A percentile compares a stretch with the other conserved stretches of the same genome.
phyloP scores from a whole-genome alignment of 2,888 invertebrate genomes.

The Acronicta alni region DNA sequence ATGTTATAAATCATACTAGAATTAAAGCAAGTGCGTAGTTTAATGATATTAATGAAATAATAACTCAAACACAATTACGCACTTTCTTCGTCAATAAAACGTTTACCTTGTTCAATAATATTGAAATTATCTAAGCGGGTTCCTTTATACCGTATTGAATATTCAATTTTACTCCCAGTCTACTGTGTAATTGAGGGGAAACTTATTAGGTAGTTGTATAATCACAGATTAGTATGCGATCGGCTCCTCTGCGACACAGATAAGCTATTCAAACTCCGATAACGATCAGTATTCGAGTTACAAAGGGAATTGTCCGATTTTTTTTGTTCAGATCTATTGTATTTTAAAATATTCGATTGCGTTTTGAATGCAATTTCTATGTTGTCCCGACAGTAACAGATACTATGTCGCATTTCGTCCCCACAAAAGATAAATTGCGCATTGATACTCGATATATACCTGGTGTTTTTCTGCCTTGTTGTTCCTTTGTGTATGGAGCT shows the following conservation, averaged over 20 bases:
- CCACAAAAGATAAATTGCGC: constrained; percentile 84
- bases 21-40: background rate
- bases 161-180: constrained; percentile 59
- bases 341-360: constrained; percentile 82
- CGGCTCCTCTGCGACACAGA: constrained; percentile 81
- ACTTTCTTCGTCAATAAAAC: constrained; percentile 32
- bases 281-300: constrained; percentile 87
- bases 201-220: constrained; percentile 77
- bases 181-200: constrained; percentile 79
- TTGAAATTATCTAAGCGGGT: constrained; percentile 34
- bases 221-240: constrained; percentile 75
- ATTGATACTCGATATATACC: constrained; percentile 86
- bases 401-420: constrained; percentile 75
- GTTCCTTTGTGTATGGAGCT: constrained; percentile 62
- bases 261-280: constrained; percentile 82
- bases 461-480: constrained; percentile 77
- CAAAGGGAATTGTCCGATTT: constrained; percentile 81
- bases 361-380: constrained; percentile 81
- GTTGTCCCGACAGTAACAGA: constrained; percentile 80
- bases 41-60: background rate
- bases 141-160: constrained; percentile 50
- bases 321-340: constrained; percentile 75
- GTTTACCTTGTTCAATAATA: constrained; percentile 35
- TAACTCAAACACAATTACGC: constrained; percentile 7
- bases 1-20: no score